phyloP scores from a whole-genome alignment of 2,113 vertebrate genomes.

The Chroicocephalus ridibundus region DNA sequence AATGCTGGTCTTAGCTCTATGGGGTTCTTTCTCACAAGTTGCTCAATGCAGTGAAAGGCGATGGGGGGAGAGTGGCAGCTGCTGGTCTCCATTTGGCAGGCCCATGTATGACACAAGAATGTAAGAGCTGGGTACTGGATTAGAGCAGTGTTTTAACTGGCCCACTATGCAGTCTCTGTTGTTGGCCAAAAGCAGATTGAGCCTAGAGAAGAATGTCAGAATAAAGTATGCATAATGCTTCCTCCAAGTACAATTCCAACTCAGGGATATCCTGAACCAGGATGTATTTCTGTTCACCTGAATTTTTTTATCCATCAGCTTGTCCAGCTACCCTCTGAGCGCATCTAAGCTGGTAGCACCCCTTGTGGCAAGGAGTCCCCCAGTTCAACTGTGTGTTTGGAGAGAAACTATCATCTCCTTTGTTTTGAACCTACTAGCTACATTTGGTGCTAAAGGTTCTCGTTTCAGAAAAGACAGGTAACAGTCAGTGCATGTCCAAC shows the following conservation, averaged over 20 bases:
- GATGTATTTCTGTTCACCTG: not conserved
- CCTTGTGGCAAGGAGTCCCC: not conserved
- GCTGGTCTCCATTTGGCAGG: not conserved
- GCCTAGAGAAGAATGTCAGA: not conserved
- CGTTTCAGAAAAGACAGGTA: not conserved
- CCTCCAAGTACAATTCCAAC: not conserved
- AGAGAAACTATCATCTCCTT: not conserved
- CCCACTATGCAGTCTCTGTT: not conserved
- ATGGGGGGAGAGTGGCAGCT: not conserved
- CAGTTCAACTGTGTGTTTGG: not conserved
- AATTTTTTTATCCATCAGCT: not conserved
- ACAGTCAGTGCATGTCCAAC: not conserved
- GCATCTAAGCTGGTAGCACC: not conserved
- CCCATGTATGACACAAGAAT: not conserved
- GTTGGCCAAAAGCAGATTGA: not conserved
- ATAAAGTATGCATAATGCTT: not conserved
- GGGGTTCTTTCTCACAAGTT: not conserved
- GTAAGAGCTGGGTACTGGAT: not conserved
- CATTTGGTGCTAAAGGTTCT: not conserved
- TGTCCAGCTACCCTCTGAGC: accelerated
- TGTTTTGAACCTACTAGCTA: not conserved
- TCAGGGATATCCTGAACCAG: not conserved
- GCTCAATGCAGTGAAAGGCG: not conserved
- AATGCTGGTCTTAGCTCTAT: not conserved
- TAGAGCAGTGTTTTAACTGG: not conserved